Evolutionary conservation across 2,888 invertebrate species (phyloP).

Genomic region (Arctia plantaginis): DNA sequence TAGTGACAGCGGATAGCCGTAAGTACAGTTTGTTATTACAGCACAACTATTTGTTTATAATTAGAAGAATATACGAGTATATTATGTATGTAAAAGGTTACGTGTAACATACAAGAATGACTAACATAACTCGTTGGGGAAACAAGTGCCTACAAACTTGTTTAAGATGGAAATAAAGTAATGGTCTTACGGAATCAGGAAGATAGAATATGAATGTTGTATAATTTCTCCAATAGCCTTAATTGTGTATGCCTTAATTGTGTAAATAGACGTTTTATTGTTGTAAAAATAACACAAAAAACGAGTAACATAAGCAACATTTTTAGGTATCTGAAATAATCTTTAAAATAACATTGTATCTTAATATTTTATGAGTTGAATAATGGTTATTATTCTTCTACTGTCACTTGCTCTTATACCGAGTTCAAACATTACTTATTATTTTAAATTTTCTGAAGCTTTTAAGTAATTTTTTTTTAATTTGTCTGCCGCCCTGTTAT

Average conservation of each 20-base stretch:
- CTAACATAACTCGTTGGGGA: not conserved
- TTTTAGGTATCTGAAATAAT: too few species aligned
- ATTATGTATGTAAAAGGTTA: not conserved
- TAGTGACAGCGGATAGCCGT: too few species aligned
- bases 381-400: not conserved
- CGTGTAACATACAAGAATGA: not conserved
- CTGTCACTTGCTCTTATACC: not conserved
- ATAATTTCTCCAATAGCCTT: conserved; percentile 1
- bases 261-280: not conserved
- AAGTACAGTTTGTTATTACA: too few species aligned
- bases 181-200: conserved; percentile 8
- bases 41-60: too few species aligned
- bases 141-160: conserved; percentile 2
- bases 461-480: not conserved
- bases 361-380: not conserved
- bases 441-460: not conserved
- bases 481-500: not conserved
- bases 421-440: not conserved
- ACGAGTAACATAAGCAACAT: not conserved
- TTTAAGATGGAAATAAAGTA: conserved; percentile 8
- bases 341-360: not conserved
- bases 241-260: not conserved
- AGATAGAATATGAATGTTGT: conserved; percentile 3
- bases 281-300: not conserved
- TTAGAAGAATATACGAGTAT: too few species aligned